These are phyloP conservation scores for Eospalax fontanierii DNA, from an alignment of 2,797 vertebrate genomes.

Conservation along the genomic window DNA sequence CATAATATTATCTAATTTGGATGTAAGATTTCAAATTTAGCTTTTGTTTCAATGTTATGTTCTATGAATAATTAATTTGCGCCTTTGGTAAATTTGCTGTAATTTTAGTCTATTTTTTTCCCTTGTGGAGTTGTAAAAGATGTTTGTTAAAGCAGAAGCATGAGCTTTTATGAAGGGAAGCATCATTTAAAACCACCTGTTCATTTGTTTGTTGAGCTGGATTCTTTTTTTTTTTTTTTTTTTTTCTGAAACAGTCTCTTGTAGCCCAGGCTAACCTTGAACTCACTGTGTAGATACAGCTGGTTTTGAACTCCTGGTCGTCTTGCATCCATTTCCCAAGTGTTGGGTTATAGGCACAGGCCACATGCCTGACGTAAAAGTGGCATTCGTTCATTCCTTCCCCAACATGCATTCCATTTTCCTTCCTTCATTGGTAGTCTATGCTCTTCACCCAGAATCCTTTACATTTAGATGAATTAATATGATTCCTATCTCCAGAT, in stretches of 20 bases:
- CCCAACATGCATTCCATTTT: background rate
- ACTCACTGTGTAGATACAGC: background rate
- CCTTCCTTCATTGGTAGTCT: background rate
- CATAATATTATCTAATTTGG: conserved; percentile 40
- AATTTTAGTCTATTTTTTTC: background rate
- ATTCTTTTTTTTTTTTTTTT: no score
- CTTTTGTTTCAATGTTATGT: background rate
- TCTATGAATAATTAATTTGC: conserved; percentile 61
- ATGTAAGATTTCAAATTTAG: conserved; percentile 51
- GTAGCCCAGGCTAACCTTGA: background rate
- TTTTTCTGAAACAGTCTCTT: background rate
- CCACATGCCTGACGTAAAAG: background rate
- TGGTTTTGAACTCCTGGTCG: background rate
- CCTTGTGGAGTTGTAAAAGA: background rate
- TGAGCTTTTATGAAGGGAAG: conserved; percentile 26
- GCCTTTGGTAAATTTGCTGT: conserved; percentile 44
- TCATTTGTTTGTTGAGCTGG: background rate
- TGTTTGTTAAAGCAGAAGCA: background rate
- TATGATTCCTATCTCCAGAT: background rate
- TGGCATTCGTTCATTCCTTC: background rate
- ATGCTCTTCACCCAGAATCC: background rate
- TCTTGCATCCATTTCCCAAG: background rate
- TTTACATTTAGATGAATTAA: conserved; percentile 3
- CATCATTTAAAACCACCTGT: background rate
- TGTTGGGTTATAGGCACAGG: background rate